Percentiles rank a stretch among this genome's conserved stretches.
Conservation (phyloP, 1,140 invertebrate species). For the Drosophila insularis region DNA sequence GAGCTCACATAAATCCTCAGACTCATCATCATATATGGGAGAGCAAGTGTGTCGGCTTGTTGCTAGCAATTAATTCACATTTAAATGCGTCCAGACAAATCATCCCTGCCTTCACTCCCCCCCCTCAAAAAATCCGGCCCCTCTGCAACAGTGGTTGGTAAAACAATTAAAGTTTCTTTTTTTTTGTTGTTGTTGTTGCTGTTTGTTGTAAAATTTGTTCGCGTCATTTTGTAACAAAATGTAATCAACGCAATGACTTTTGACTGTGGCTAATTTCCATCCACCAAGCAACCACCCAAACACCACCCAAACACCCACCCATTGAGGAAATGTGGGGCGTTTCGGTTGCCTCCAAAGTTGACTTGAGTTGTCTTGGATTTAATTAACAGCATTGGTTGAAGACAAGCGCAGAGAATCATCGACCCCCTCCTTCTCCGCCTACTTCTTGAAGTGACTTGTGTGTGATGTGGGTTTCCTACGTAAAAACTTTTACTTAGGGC, state of each 20-base stretch:
- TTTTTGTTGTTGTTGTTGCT: conserved; percentile 9
- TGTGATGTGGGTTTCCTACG: conserved; percentile 37
- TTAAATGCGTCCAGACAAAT: conserved; percentile 66
- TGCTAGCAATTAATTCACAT: conserved; percentile 76
- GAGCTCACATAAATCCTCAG: conserved; percentile 69
- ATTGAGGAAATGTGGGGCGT: background rate
- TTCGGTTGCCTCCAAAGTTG: conserved; percentile 8
- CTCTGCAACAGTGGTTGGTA: background rate
- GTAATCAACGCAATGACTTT: conserved; percentile 81
- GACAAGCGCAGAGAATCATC: conserved; percentile 68
- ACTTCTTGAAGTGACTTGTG: conserved; percentile 7
- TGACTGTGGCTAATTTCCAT: conserved; percentile 76
- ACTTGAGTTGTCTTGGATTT: conserved; percentile 78
- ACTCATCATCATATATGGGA: conserved; percentile 58
- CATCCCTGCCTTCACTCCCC: background rate
- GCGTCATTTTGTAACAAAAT: conserved; percentile 71
- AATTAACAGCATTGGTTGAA: conserved; percentile 67
- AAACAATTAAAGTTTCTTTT: conserved; percentile 74
- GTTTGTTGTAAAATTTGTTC: conserved; percentile 56
- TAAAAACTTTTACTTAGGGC: conserved; percentile 4
- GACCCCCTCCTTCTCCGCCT: background rate
- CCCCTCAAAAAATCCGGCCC: too few species aligned
- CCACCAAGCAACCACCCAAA: background rate
- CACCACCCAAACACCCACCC: background rate
- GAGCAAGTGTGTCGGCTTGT: conserved; percentile 15